Conservation (phyloP, 2,888 invertebrate genomes). For the Tetramorium bicarinatum region DNA sequence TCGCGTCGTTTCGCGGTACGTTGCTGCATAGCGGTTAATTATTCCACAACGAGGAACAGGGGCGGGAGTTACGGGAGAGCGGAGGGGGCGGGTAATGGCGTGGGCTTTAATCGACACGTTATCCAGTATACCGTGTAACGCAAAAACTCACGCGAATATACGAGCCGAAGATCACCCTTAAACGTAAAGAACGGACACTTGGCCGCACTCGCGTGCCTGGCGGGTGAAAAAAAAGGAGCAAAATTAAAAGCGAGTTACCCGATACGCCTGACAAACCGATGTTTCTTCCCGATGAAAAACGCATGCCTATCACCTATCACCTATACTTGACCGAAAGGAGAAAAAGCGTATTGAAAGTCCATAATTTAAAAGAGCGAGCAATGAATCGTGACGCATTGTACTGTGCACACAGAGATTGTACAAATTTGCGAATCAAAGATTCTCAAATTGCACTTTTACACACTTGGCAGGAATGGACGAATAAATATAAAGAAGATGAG, state of each 20-base stretch:
- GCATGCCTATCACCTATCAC: not conserved
- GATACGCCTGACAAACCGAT: not conserved
- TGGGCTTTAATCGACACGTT: slow-evolving; percentile 52
- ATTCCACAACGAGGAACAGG: slow-evolving; percentile 33
- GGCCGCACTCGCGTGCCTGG: not conserved
- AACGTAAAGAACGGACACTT: not conserved
- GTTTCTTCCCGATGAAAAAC: not conserved
- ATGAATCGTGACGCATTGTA: too few species aligned
- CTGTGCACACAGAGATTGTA: not conserved
- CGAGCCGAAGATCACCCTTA: not conserved
- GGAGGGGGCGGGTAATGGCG: slow-evolving; percentile 29
- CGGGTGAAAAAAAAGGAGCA: not conserved
- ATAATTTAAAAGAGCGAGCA: not conserved
- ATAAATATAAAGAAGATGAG: not conserved
- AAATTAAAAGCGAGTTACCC: not conserved
- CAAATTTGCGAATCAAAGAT: not conserved
- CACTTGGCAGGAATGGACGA: too few species aligned
- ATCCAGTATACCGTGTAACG: slow-evolving; percentile 23
- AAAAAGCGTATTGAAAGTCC: slow-evolving; percentile 10
- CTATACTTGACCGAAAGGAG: not conserved
- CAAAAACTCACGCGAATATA: slow-evolving; percentile 23
- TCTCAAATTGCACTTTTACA: not conserved
- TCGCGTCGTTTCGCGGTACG: slow-evolving; percentile 74
- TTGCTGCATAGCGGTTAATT: slow-evolving; percentile 62
- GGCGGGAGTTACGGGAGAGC: not conserved